These are phyloP conservation scores for Mixornis gularis DNA, from an alignment of 2,113 vertebrate species.

Conservation along the genomic window DNA sequence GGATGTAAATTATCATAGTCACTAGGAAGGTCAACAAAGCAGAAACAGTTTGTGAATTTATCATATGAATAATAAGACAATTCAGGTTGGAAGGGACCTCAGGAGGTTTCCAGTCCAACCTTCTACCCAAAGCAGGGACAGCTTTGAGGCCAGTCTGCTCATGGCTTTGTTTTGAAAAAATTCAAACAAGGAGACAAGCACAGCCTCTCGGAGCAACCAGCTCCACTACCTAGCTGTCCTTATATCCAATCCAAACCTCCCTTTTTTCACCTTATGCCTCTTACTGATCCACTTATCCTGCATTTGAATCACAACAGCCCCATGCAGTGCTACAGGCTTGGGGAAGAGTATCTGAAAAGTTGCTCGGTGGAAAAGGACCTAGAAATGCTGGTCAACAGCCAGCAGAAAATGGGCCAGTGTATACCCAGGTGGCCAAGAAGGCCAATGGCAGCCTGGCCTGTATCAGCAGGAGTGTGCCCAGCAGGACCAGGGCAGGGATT, in stretches of 20 bases:
- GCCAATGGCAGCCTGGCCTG: neutral
- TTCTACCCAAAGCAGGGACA: neutral
- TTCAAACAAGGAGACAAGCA: neutral
- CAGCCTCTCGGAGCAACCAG: neutral
- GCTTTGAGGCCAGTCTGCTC: neutral
- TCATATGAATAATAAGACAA: neutral
- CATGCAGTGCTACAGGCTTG: neutral
- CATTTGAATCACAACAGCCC: neutral
- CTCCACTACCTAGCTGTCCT: neutral
- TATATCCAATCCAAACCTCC: neutral
- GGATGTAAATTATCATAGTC: neutral
- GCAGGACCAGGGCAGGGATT: neutral
- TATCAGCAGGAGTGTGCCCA: neutral
- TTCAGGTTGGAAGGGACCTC: neutral
- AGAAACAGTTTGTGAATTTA: neutral
- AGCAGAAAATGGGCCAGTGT: rapidly evolving
- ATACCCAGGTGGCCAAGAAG: neutral
- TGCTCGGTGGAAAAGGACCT: neutral
- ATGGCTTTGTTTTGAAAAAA: neutral
- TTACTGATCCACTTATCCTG: neutral
- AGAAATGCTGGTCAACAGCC: neutral
- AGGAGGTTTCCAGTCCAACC: neutral
- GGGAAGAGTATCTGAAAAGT: neutral
- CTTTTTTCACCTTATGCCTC: neutral
- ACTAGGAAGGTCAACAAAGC: neutral